Evolutionary conservation across 2,113 vertebrate genomes (phyloP).

Genomic region (Tringa solitaria): DNA sequence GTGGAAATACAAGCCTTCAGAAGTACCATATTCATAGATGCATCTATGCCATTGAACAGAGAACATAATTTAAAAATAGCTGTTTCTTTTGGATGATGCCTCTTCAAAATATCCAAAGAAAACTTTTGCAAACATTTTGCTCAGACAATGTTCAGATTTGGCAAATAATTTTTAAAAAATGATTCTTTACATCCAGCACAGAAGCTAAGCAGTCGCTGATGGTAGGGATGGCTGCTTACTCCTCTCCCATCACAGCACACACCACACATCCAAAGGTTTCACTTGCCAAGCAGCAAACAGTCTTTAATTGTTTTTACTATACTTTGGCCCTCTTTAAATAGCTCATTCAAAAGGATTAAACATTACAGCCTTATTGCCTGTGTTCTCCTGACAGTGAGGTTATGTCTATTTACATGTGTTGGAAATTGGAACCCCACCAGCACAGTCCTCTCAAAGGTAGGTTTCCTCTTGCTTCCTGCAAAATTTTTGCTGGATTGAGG

Average conservation of each 20-base stretch:
- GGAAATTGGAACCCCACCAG: constrained; percentile 13
- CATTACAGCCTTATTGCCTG: neutral
- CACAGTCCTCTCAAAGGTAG: neutral
- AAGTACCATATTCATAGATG: neutral
- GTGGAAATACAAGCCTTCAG: neutral
- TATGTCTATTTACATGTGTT: constrained; percentile 35
- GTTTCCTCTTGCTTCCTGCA: neutral
- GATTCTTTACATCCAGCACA: neutral
- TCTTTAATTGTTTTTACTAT: neutral
- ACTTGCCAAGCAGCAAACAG: neutral
- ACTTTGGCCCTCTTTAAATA: constrained; percentile 30
- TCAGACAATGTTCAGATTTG: neutral
- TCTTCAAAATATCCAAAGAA: constrained; percentile 21
- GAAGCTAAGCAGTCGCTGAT: neutral
- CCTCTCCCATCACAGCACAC: neutral
- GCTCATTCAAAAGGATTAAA: constrained; percentile 48
- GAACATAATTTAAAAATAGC: neutral
- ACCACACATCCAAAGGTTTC: neutral
- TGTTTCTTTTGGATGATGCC: constrained; percentile 5
- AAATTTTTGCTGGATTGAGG: neutral
- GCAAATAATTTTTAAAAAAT: neutral
- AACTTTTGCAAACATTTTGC: neutral
- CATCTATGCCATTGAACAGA: neutral
- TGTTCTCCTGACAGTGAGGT: constrained; percentile 23
- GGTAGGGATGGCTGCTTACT: neutral